These are phyloP conservation scores for Tenodera sinensis DNA, from an alignment of 2,888 invertebrate genomes.

Conservation along the genomic window DNA sequence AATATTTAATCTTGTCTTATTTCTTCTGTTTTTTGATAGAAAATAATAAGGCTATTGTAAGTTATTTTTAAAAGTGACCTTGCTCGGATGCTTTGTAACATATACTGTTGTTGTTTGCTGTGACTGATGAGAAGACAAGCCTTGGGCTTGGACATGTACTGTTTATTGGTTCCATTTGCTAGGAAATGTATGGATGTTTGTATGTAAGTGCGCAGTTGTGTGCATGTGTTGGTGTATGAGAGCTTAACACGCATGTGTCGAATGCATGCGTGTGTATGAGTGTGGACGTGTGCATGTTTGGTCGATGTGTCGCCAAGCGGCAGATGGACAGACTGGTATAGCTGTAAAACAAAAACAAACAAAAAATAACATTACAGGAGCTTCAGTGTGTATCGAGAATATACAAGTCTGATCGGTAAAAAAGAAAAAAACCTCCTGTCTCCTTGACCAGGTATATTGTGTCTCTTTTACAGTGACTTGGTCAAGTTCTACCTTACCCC, in stretches of 20 bases:
- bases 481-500: constrained; percentile 4
- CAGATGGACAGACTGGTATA: constrained; percentile 10
- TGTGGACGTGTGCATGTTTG: neutral
- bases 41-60: constrained; percentile 39
- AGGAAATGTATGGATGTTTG: neutral
- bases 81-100: constrained; percentile 44
- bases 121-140: neutral
- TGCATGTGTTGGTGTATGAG: neutral
- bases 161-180: constrained; percentile 14
- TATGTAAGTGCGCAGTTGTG: neutral
- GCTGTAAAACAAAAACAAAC: neutral
- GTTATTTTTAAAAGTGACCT: constrained; percentile 61
- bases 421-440: neutral
- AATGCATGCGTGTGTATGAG: neutral
- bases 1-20: constrained; percentile 13
- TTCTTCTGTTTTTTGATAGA: constrained; percentile 20
- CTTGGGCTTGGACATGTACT: constrained; percentile 2
- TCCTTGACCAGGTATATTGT: neutral
- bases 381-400: constrained; percentile 29
- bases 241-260: neutral
- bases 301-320: constrained; percentile 22
- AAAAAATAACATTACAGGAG: constrained; percentile 10
- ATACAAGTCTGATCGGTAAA: constrained; percentile 26
- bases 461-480: constrained; percentile 3
- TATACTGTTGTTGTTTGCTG: constrained; percentile 22